phyloP scores from a whole-genome alignment of 2,888 invertebrate species.

The Anorthoa munda region DNA sequence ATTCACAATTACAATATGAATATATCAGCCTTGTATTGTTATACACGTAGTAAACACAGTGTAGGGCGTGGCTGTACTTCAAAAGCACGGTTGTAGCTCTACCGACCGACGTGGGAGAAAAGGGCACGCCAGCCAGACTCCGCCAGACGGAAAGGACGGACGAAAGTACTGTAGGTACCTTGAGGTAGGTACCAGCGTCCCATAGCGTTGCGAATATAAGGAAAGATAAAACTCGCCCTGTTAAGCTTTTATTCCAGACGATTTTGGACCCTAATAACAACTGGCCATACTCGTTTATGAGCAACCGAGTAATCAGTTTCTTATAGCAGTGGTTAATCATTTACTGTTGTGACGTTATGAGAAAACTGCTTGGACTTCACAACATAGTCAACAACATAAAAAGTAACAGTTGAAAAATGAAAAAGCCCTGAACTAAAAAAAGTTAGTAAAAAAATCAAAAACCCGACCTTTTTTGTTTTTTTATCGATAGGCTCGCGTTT shows the following conservation, averaged over 20 bases:
- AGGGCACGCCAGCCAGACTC: slow-evolving; percentile 45
- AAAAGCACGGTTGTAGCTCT: slow-evolving; percentile 26
- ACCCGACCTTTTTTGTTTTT: no score
- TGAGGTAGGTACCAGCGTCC: slow-evolving; percentile 13
- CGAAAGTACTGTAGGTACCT: slow-evolving; percentile 13
- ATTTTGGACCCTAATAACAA: slow-evolving; percentile 22
- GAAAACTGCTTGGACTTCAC: neutral
- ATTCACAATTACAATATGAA: slow-evolving; percentile 39
- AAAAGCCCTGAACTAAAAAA: neutral
- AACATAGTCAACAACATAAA: neutral
- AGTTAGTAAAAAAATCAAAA: no score
- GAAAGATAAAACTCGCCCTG: slow-evolving; percentile 19
- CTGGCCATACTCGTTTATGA: neutral
- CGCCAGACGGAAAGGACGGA: slow-evolving; percentile 28
- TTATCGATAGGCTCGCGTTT: no score
- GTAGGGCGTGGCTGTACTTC: slow-evolving; percentile 54
- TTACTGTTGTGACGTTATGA: neutral
- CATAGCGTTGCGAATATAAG: slow-evolving; percentile 17
- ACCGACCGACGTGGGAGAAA: slow-evolving; percentile 47
- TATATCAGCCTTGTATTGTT: slow-evolving; percentile 40
- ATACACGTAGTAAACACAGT: slow-evolving; percentile 18
- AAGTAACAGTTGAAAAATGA: neutral
- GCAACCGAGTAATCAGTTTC: slow-evolving; percentile 20
- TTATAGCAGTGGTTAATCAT: neutral
- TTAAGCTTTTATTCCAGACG: slow-evolving; percentile 14